Percentiles rank a stretch among this genome's conserved stretches.
These are phyloP conservation scores for Brachionus paranguensis DNA, from an alignment of 1,140 invertebrate genomes.

Conservation along the genomic window DNA sequence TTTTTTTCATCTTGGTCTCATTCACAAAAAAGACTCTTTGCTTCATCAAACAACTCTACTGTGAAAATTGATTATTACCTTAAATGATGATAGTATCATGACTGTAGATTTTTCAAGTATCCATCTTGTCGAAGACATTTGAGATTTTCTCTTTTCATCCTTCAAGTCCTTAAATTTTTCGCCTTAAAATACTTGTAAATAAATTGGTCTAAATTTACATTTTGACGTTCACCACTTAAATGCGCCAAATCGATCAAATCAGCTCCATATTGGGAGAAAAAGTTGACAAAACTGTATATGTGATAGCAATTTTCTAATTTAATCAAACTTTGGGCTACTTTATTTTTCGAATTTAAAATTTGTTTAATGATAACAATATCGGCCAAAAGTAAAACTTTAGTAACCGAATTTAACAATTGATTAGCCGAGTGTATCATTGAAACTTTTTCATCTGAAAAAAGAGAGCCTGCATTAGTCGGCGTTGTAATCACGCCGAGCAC, in stretches of 20 bases:
- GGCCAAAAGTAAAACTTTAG: slow-evolving; percentile 89
- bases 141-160: slow-evolving; percentile 83
- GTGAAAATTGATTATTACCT: slow-evolving; percentile 60
- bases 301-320: not conserved
- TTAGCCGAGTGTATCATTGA: slow-evolving; percentile 86
- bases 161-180: slow-evolving; percentile 67
- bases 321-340: slow-evolving; percentile 62
- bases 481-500: slow-evolving; percentile 1
- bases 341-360: slow-evolving; percentile 87
- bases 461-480: not conserved
- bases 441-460: slow-evolving; percentile 40
- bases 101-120: slow-evolving; percentile 94
- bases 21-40: no score
- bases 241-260: slow-evolving; percentile 97
- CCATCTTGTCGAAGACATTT: slow-evolving; percentile 87
- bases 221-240: slow-evolving; percentile 66
- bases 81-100: slow-evolving; percentile 91
- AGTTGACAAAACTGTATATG: slow-evolving; percentile 7
- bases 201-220: slow-evolving; percentile 43
- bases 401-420: slow-evolving; percentile 85
- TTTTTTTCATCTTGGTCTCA: no score
- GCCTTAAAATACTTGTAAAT: not conserved
- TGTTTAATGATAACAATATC: slow-evolving; percentile 97
- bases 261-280: slow-evolving; percentile 89
- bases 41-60: not conserved